Conservation (phyloP, 1,140 invertebrate genomes). For the Drosophila teissieri region DNA sequence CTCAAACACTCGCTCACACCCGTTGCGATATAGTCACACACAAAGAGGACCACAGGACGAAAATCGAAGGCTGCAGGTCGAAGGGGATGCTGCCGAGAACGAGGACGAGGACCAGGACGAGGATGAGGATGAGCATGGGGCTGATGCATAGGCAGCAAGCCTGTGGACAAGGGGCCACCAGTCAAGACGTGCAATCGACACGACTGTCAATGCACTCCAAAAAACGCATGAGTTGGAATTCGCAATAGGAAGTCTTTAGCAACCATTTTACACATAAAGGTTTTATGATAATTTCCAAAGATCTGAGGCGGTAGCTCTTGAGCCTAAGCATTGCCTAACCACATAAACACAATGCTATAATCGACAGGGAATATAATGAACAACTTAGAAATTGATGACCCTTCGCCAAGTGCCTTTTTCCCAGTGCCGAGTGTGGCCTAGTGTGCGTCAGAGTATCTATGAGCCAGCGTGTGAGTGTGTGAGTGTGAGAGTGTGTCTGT, state of each 20-base stretch:
- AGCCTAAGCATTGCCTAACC: too few relatives aligned
- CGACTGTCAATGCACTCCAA: slow-evolving; percentile 41
- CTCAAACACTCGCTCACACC: slow-evolving; percentile 59
- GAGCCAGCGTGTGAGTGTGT: slow-evolving; percentile 6
- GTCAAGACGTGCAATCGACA: slow-evolving; percentile 71
- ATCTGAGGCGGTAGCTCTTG: too few relatives aligned
- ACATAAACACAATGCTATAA: too few relatives aligned
- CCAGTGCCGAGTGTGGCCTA: not conserved
- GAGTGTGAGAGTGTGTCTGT: slow-evolving; percentile 39
- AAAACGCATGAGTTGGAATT: not conserved
- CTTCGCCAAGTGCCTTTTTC: too few relatives aligned
- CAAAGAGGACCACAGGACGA: slow-evolving; percentile 9
- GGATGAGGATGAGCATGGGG: not conserved
- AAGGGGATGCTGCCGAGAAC: too few relatives aligned
- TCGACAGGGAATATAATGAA: too few relatives aligned
- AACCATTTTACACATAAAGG: too few relatives aligned
- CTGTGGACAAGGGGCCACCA: slow-evolving; percentile 20
- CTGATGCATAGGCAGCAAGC: slow-evolving; percentile 22
- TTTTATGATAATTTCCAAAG: too few relatives aligned
- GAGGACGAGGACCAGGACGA: not conserved
- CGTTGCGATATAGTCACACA: slow-evolving; percentile 22
- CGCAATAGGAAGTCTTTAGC: too few relatives aligned
- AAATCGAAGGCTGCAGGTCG: not conserved
- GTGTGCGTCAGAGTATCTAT: slow-evolving; percentile 5
- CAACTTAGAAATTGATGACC: too few relatives aligned